Percentiles rank a stretch among this genome's conserved stretches.
Evolutionary conservation across 2,888 invertebrate genomes (phyloP).

Genomic region (Leptothorax acervorum): DNA sequence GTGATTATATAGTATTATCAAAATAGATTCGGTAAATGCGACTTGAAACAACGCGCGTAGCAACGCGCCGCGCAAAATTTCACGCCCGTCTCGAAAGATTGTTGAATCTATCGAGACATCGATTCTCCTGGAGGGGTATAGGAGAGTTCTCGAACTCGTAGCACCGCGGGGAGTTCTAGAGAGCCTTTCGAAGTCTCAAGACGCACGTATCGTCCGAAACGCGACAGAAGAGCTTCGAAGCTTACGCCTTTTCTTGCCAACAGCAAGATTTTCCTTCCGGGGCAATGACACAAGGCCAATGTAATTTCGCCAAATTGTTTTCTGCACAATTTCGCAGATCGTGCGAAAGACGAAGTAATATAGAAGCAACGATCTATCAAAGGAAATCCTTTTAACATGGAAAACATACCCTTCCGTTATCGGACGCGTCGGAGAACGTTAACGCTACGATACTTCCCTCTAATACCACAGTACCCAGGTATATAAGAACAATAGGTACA

Average conservation of each 20-base stretch:
- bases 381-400: not conserved
- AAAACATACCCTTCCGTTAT: not conserved
- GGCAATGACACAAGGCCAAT: constrained; percentile 41
- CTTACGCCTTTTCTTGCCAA: constrained; percentile 51
- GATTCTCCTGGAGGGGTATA: constrained; percentile 56
- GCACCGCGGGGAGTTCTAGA: constrained; percentile 60
- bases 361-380: constrained; percentile 11
- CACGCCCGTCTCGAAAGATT: constrained; percentile 56
- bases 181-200: constrained; percentile 71
- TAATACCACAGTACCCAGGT: constrained; percentile 12
- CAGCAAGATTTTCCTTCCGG: constrained; percentile 44
- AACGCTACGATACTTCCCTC: not conserved
- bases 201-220: constrained; percentile 63
- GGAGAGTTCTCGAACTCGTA: constrained; percentile 64
- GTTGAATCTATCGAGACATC: constrained; percentile 65
- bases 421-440: not conserved
- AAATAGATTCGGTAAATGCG: constrained; percentile 38
- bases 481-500: too few species aligned
- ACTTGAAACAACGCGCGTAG: constrained; percentile 35
- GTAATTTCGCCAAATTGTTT: constrained; percentile 52
- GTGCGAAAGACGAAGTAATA: constrained; percentile 31
- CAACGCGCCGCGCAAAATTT: constrained; percentile 64
- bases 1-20: constrained; percentile 19
- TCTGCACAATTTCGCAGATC: constrained; percentile 46
- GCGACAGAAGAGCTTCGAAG: constrained; percentile 47